Conservation (phyloP, 1,140 invertebrate genomes). For the Saccostrea cuccullata region DNA sequence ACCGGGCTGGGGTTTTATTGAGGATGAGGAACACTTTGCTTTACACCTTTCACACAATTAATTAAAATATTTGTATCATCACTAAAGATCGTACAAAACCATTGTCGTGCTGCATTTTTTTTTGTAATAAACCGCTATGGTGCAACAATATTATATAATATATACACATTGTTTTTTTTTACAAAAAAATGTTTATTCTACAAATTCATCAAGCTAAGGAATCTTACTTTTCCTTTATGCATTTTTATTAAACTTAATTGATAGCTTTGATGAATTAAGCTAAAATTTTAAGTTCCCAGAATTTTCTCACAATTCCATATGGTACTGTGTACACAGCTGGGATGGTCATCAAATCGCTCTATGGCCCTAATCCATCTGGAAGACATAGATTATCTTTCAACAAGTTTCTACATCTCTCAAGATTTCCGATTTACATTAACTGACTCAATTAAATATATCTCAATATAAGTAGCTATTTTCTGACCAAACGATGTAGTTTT, state of each 20-base stretch:
- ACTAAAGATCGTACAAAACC: no score
- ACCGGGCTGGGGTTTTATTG: neutral
- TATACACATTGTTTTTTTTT: neutral
- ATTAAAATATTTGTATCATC: no score
- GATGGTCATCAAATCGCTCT: constrained; percentile 12
- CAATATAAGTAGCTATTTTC: constrained; percentile 39
- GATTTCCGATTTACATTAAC: constrained; percentile 32
- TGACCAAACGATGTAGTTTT: constrained; percentile 36
- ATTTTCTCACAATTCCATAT: neutral
- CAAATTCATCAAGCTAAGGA: neutral
- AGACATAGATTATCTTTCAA: constrained; percentile 36
- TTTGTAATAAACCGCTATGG: no score
- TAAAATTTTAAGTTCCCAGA: neutral
- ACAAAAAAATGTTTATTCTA: neutral
- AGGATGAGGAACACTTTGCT: neutral
- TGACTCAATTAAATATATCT: constrained; percentile 38
- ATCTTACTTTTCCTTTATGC: no score
- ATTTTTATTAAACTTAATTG: neutral
- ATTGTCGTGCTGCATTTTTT: no score
- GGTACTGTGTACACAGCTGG: neutral
- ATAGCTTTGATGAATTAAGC: neutral
- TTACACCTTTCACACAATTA: neutral
- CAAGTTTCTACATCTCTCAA: constrained; percentile 29
- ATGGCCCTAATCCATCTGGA: constrained; percentile 1
- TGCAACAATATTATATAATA: no score